A percentile compares a stretch with the other conserved stretches of the same genome.
phyloP scores from a whole-genome alignment of 2,113 vertebrate genomes.

The Dipodomys merriami region DNA sequence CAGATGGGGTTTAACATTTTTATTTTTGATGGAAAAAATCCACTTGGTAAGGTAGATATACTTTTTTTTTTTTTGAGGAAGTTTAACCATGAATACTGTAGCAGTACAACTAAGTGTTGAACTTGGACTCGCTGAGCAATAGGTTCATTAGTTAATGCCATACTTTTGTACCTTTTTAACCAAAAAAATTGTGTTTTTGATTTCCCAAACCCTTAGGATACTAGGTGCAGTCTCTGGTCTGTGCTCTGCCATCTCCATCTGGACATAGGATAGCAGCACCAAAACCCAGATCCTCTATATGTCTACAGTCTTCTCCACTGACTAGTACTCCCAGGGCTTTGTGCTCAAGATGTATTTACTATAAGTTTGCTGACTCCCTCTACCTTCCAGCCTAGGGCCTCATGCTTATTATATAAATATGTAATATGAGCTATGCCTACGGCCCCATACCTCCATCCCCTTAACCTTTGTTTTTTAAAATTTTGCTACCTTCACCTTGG shows the following conservation, averaged over 20 bases:
- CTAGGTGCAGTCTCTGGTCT: background rate
- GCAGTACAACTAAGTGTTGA: background rate
- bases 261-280: too few species aligned
- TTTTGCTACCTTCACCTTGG: too few species aligned
- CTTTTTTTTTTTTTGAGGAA: background rate
- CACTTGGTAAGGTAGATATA: background rate
- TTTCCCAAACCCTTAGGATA: background rate
- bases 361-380: background rate
- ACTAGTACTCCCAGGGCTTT: background rate
- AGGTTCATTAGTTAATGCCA: background rate
- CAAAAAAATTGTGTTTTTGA: background rate
- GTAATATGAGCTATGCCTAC: too few species aligned
- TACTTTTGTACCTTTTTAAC: background rate
- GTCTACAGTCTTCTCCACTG: background rate
- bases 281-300: background rate
- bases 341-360: background rate
- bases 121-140: background rate
- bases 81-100: background rate
- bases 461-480: too few species aligned
- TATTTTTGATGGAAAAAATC: slow-evolving; percentile 13
- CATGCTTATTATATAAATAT: too few species aligned
- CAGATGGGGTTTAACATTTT: background rate
- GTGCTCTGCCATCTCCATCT: background rate
- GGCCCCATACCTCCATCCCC: too few species aligned
- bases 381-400: too few species aligned